Evolutionary conservation across 2,797 vertebrate species (phyloP).

Genomic region (Malacoraja senta): DNA sequence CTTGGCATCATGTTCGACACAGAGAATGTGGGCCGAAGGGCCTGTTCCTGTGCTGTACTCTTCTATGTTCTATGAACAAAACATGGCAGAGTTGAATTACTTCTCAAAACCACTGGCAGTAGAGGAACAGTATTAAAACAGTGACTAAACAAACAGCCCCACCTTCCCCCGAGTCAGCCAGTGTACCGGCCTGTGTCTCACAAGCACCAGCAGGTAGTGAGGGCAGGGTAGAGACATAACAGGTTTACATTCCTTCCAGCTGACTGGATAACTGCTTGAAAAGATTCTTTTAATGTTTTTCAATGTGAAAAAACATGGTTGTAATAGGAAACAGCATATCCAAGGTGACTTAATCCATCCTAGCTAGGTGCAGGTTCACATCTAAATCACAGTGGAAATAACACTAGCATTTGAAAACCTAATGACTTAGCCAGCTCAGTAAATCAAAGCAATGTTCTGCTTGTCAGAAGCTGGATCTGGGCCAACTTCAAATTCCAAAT

Average conservation of each 20-base stretch:
- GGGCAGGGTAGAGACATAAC: constrained; percentile 17
- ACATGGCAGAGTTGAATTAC: neutral
- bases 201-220: constrained; percentile 22
- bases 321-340: neutral
- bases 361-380: too few species aligned
- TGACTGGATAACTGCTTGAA: constrained; percentile 17
- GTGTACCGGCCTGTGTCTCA: neutral
- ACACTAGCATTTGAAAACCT: neutral
- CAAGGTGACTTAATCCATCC: neutral
- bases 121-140: neutral
- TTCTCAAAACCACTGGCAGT: neutral
- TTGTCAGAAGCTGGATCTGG: neutral
- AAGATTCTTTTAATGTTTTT: neutral
- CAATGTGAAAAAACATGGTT: neutral
- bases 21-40: too few species aligned
- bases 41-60: too few species aligned
- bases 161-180: constrained; percentile 8
- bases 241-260: constrained; percentile 6
- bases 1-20: too few species aligned
- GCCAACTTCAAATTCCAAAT: neutral
- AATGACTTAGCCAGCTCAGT: neutral
- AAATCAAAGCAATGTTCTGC: neutral
- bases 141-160: constrained; percentile 19
- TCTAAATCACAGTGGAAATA: neutral
- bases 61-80: neutral